These are phyloP conservation scores for Drosophila kokeensis DNA, from an alignment of 2,888 invertebrate species.

Conservation along the genomic window DNA sequence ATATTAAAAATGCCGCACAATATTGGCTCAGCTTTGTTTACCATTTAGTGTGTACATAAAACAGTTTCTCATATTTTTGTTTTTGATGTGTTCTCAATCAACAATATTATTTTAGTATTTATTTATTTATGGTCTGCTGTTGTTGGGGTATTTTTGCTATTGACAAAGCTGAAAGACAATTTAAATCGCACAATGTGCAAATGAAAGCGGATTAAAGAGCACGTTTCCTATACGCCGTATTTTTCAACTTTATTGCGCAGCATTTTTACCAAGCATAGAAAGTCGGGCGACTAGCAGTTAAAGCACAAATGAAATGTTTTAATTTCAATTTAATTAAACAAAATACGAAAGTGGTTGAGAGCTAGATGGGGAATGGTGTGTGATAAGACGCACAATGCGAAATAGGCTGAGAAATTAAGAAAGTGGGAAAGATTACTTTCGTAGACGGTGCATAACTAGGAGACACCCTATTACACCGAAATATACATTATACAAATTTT, in stretches of 20 bases:
- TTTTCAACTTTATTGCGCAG: constrained; percentile 20
- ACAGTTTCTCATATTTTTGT: not conserved
- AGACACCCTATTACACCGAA: not conserved
- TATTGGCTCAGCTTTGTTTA: constrained; percentile 22
- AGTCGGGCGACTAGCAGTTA: not conserved
- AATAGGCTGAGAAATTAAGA: constrained; percentile 11
- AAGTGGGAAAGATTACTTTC: not conserved
- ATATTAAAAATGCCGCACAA: constrained; percentile 4
- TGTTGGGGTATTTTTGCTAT: not conserved
- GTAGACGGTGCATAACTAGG: too few species aligned
- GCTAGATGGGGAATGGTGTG: not conserved
- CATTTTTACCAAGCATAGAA: constrained; percentile 3
- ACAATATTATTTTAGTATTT: not conserved
- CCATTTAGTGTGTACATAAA: constrained; percentile 9
- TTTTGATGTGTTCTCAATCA: constrained; percentile 1
- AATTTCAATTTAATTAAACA: constrained; percentile 68
- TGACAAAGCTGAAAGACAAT: constrained; percentile 6
- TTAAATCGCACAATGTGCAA: constrained; percentile 13
- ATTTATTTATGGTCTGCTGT: constrained; percentile 15
- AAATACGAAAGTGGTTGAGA: constrained; percentile 19
- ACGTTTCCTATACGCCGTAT: constrained; percentile 25
- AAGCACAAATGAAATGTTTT: constrained; percentile 32
- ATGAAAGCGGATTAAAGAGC: constrained; percentile 21
- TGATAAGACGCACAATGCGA: constrained; percentile 12
- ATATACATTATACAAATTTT: not conserved